Base-by-base conservation (phyloP, 2,113 vertebrate species). In the Smithornis capensis region DNA sequence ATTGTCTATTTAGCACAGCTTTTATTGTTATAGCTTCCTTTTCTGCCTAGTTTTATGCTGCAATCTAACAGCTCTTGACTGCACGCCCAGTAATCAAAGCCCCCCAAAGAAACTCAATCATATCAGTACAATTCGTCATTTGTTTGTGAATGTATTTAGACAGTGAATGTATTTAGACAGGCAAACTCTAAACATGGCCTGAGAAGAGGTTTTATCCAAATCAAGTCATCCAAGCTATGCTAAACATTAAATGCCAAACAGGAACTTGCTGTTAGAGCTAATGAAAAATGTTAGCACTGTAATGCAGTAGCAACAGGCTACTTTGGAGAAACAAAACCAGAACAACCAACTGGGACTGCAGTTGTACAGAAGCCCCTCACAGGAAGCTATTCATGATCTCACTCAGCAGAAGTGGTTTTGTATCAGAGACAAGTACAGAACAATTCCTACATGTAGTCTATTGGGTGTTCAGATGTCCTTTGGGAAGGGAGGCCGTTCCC, bases 1-100 rank as follows among this genome's bases (percentile, higher is more conserved):
- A 91, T 83, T 87, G 84, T 63, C 80, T 91, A 49, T 70, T 91
- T 84, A 85, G 90, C 60, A 74, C 12, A 88, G 68, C 47, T 94
- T 92, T 96, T 77, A 81, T 75, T 81, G 85, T 78, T 82, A 4
- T 15, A 67, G 69, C 70, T 89, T 70, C 79, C n/a, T 59, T 55
- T 89, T 74, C 80, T 90, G 52, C 55, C 49, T 62, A 27, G 44
- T 83, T 94, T 91, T 79, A 90, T 21, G 12, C 47, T 64, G 65
- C 59, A 55, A 23, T 84, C 49, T 35, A 82, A 60, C 29, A 94
- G 64, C 14, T 91, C 89, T 83, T 81, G 84, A 85, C 47, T 89
- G 55, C 50, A 38, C 12, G 69, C n/a, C 28, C 59, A 75, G 35
- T 22, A 38, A 93, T 83, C 25, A 90, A 92, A 94, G 63, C 7